phyloP scores from a whole-genome alignment of 2,797 vertebrate genomes.

The Pseudomugil tenellus region DNA sequence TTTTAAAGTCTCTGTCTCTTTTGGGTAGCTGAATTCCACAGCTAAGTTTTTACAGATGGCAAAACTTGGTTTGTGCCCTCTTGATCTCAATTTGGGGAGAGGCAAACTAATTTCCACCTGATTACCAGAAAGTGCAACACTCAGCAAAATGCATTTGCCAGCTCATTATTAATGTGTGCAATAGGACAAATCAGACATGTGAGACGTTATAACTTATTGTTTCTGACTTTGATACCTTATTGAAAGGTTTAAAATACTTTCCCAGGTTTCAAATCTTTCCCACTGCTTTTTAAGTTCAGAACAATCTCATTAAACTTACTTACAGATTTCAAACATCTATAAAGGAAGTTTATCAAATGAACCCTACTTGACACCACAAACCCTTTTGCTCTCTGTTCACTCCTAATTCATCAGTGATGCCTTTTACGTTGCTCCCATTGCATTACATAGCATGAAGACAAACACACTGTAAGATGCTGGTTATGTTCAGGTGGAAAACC shows the following conservation, averaged over 20 bases:
- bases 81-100: background rate
- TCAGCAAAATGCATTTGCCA: background rate
- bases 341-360: background rate
- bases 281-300: no score
- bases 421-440: background rate
- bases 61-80: background rate
- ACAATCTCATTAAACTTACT: no score
- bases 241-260: background rate
- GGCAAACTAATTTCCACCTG: background rate
- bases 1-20: background rate
- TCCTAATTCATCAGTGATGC: background rate
- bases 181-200: background rate
- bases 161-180: background rate
- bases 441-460: background rate
- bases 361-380: background rate
- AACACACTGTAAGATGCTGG: no score
- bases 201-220: background rate
- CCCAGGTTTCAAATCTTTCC: background rate
- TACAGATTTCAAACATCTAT: background rate
- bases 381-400: background rate
- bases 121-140: background rate
- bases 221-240: background rate
- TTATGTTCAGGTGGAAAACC: background rate
- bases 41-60: background rate
- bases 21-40: background rate